Evolutionary conservation across 2,113 vertebrate genomes (phyloP).

Genomic region (Otus sunia): DNA sequence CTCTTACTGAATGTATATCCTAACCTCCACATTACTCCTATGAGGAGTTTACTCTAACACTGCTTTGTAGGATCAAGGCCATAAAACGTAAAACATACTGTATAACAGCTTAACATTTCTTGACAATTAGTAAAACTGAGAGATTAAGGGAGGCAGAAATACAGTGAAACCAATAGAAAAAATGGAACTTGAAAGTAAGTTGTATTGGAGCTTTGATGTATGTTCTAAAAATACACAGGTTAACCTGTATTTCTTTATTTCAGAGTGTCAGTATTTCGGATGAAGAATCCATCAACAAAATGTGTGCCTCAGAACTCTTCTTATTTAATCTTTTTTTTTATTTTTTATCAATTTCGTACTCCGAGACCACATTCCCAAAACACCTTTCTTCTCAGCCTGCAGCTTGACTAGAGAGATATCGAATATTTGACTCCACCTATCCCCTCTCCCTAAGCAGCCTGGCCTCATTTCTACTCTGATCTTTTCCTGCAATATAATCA

Average conservation of each 20-base stretch:
- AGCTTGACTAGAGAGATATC: not conserved
- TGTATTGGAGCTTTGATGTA: not conserved
- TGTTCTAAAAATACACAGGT: not conserved
- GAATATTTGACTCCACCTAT: not conserved
- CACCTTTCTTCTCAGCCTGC: not conserved
- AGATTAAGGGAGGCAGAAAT: not conserved
- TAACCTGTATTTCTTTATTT: not conserved
- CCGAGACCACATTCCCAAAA: not conserved
- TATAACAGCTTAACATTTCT: not conserved
- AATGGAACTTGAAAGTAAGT: not conserved
- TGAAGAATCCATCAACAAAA: not conserved
- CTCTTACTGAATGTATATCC: not conserved
- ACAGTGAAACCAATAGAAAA: not conserved
- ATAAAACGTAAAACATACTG: not conserved
- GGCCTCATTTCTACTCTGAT: constrained; percentile 31
- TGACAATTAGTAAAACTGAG: not conserved
- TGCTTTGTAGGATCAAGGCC: not conserved
- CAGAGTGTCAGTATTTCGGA: not conserved
- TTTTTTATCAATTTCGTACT: not conserved
- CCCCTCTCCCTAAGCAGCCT: not conserved
- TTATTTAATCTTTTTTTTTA: not conserved
- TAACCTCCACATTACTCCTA: not conserved
- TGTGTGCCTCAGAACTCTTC: not conserved
- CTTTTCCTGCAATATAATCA: not conserved
- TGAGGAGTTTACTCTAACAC: not conserved